Evolutionary conservation across 2,888 invertebrate genomes (phyloP).

Genomic region (Biston betularia): DNA sequence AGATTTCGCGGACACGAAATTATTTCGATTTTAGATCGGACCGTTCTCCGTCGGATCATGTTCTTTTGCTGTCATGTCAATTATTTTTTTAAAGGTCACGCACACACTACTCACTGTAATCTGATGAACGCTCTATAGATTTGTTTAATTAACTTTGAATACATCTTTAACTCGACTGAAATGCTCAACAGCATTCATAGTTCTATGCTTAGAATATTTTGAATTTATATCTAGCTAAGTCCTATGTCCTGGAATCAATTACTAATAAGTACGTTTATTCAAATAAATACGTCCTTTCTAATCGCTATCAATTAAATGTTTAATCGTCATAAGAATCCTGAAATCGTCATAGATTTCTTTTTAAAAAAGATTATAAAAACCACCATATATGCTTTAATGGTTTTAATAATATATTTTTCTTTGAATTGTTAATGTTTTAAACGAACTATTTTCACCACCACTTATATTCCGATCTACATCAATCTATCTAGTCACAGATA

Average conservation of each 20-base stretch:
- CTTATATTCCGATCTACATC: not conserved
- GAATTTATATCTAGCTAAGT: too few relatives aligned
- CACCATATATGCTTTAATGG: too few relatives aligned
- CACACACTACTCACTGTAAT: not conserved
- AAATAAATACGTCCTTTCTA: too few relatives aligned
- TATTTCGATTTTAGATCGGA: slow-evolving; percentile 39
- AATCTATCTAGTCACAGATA: not conserved
- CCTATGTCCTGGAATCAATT: too few relatives aligned
- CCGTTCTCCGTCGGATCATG: slow-evolving; percentile 25
- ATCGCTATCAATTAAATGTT: too few relatives aligned
- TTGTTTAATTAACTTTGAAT: not conserved
- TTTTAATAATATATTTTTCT: too few relatives aligned
- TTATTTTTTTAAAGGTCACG: slow-evolving; percentile 5
- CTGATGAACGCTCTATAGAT: not conserved
- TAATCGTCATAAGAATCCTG: too few relatives aligned
- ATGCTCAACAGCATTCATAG: not conserved
- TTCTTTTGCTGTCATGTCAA: slow-evolving; percentile 13
- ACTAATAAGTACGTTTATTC: too few relatives aligned
- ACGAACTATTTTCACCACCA: not conserved
- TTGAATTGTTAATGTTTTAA: too few relatives aligned
- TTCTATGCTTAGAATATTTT: not conserved
- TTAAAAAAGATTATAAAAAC: too few relatives aligned
- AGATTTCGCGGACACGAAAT: slow-evolving; percentile 50
- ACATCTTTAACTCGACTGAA: not conserved
- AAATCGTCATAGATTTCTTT: too few relatives aligned